Evolutionary conservation across 1,140 invertebrate genomes (phyloP), one percentile per base, ranked within the genome.

Genomic region (Formica selysi): DNA sequence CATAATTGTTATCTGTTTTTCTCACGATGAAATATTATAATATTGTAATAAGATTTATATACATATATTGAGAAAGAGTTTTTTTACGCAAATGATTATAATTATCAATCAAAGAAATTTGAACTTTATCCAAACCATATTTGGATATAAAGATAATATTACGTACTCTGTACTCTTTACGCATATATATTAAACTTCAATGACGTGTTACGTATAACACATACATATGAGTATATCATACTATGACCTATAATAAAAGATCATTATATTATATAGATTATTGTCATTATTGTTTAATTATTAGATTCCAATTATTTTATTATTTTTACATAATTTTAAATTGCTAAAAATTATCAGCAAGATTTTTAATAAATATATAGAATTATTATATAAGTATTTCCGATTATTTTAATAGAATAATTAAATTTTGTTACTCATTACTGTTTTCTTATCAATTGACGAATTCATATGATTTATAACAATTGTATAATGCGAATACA

Each of bases 241-340:
- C 3, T 48, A n/a, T 59, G 1, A 59, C 1, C 8, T 44, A 44
- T 3, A 48, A 62, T 59, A 76, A 62, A 44, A 22, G 38, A 22
- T 51, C n/a, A 7, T 29, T 19, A 16, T 7, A 36, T 7, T 78
- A 16, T 76, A 36, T 57, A 61, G 16, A 61, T 67, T 22, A 78
- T 8, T 19, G 1, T 65, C 5, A 48, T 76, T 44, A 64, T 62
- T 13, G 22, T 22, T 48, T 48, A 8, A 26, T 16, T 68, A 68
- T 68, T 44, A 73, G 38, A 0, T 6, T 57, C 38, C 10, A 74
- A 59, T 41, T 74, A 57, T 59, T 74, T 4, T 0, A 11, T 64
- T 32, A 78, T 48, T 48, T 78, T 64, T 65, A 78, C 19, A 5
- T 48, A 64, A 76, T 64, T 76, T 76, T n/a, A 29, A 41, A 10